Percentiles rank a stretch among this genome's conserved stretches.
Conservation (phyloP, 2,113 vertebrate genomes). For the Corythornis madagascariensis region DNA sequence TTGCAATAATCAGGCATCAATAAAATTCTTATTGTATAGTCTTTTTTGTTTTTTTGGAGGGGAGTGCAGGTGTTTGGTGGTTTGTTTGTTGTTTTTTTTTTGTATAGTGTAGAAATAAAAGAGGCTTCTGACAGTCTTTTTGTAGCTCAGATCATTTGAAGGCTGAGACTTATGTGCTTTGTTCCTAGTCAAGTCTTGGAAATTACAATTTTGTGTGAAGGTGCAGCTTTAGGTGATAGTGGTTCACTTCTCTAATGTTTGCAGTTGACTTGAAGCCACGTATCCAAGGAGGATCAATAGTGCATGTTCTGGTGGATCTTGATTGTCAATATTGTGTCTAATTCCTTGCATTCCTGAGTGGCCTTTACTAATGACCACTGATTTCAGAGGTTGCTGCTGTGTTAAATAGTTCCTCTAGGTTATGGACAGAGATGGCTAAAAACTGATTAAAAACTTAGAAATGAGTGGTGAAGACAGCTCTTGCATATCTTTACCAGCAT, state of each 20-base stretch:
- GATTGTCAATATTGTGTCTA: background rate
- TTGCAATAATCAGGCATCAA: background rate
- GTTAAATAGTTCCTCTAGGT: background rate
- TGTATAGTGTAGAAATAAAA: background rate
- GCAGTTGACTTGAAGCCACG: fast-evolving
- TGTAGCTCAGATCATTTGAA: background rate
- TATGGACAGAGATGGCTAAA: background rate
- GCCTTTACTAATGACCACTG: background rate
- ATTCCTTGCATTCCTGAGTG: background rate
- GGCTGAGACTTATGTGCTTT: fast-evolving
- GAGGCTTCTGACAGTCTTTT: background rate
- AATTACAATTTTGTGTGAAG: background rate
- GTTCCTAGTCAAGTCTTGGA: background rate
- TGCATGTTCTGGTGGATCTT: background rate
- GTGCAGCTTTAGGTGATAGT: background rate
- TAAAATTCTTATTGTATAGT: background rate
- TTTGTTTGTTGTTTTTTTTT: background rate
- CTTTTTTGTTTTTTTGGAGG: background rate
- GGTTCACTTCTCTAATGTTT: background rate
- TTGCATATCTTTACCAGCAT: background rate
- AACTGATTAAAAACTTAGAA: background rate
- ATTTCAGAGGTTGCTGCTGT: background rate
- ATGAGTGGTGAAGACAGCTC: background rate
- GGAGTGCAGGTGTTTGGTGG: too few species aligned
- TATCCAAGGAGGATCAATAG: background rate